Evolutionary conservation across 2,888 invertebrate species (phyloP).

Genomic region (Eupithecia insigniata): DNA sequence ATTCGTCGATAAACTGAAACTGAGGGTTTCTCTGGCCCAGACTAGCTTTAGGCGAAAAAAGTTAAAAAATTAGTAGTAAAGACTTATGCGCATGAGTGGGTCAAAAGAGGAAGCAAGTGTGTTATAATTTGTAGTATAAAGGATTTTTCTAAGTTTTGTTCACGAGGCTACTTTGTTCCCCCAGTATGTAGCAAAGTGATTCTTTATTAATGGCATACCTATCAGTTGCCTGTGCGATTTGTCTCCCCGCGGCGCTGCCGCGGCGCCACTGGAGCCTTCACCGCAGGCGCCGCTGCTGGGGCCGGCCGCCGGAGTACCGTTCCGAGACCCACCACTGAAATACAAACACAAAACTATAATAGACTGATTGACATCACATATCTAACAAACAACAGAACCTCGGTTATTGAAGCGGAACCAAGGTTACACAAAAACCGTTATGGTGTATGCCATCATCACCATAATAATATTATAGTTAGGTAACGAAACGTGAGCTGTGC

Average conservation of each 20-base stretch:
- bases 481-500: too few species aligned
- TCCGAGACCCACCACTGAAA: slow-evolving; percentile 42
- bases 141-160: background rate
- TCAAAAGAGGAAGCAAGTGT: too few species aligned
- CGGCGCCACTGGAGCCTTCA: slow-evolving; percentile 51
- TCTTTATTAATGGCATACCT: slow-evolving; percentile 31
- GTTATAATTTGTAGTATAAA: background rate
- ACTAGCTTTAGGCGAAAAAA: too few species aligned
- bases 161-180: background rate
- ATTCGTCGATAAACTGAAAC: too few species aligned
- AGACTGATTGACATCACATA: background rate
- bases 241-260: slow-evolving; percentile 70
- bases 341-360: slow-evolving; percentile 1
- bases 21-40: too few species aligned
- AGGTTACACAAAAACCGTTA: background rate
- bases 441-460: too few species aligned
- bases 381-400: background rate
- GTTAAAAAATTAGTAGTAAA: too few species aligned
- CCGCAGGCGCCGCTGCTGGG: slow-evolving; percentile 56
- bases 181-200: background rate
- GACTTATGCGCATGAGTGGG: too few species aligned
- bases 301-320: slow-evolving; percentile 56
- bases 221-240: slow-evolving; percentile 45
- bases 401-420: background rate
- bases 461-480: too few species aligned